A percentile compares a stretch with the other conserved stretches of the same genome.
These are phyloP conservation scores for Drosophila meridiana DNA, from an alignment of 2,888 invertebrate genomes.

Conservation along the genomic window DNA sequence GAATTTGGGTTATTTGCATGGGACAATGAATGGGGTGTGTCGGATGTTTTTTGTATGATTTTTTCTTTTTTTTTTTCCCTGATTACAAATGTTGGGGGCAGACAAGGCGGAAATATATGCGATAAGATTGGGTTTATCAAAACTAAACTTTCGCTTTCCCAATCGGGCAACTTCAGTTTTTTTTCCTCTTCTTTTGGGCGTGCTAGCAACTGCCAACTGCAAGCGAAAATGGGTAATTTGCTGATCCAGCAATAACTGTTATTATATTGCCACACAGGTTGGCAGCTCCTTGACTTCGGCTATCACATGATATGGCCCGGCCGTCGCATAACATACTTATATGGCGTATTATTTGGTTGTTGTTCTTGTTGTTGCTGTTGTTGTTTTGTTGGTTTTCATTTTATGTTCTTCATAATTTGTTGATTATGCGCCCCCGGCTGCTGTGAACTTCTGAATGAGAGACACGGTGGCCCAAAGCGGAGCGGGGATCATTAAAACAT, in stretches of 20 bases:
- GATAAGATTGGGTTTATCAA: slow-evolving; percentile 58
- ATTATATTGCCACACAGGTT: slow-evolving; percentile 43
- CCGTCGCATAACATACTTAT: slow-evolving; percentile 24
- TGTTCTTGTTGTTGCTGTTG: background rate
- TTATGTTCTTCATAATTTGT: slow-evolving; percentile 69
- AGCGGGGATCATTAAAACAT: slow-evolving; percentile 49
- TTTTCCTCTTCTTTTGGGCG: background rate
- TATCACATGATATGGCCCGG: slow-evolving; percentile 14
- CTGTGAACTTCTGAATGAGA: slow-evolving; percentile 57
- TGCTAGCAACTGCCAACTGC: background rate
- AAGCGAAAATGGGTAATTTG: slow-evolving; percentile 18
- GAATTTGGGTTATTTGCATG: slow-evolving; percentile 58
- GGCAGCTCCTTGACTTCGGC: slow-evolving; percentile 28
- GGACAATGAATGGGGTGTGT: slow-evolving; percentile 30
- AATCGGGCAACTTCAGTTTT: slow-evolving; percentile 18
- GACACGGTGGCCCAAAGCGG: slow-evolving; percentile 12
- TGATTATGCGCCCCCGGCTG: slow-evolving; percentile 42
- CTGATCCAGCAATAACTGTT: slow-evolving; percentile 28
- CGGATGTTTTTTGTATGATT: background rate
- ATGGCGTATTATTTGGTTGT: slow-evolving; percentile 18
- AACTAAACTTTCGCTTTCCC: slow-evolving; percentile 61
- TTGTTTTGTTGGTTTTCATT: slow-evolving; percentile 18
- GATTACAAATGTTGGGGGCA: background rate
- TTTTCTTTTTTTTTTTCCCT: background rate
- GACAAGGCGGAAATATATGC: slow-evolving; percentile 24